Percentiles rank a stretch among this genome's conserved stretches.
These are phyloP conservation scores for Drosophila grimshawi DNA, from an alignment of 1,140 invertebrate genomes.

Conservation along the genomic window DNA sequence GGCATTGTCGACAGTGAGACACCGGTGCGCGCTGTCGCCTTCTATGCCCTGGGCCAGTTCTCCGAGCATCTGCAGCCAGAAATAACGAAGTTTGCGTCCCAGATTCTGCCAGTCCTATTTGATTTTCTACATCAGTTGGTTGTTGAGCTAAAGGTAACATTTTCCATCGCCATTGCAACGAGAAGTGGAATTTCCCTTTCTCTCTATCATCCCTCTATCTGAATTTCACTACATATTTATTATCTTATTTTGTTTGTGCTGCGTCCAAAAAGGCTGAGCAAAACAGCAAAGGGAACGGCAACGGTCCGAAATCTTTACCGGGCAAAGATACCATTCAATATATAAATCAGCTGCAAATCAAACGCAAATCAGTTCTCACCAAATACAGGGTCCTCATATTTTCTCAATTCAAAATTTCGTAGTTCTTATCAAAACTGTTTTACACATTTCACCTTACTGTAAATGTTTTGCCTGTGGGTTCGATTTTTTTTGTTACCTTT, in stretches of 20 bases:
- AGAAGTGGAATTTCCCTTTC: too few relatives aligned
- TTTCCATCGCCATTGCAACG: not conserved
- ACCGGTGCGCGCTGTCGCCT: slow-evolving; percentile 89
- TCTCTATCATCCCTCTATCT: not conserved
- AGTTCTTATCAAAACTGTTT: slow-evolving; percentile 13
- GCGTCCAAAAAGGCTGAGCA: slow-evolving; percentile 59
- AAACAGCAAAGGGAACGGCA: slow-evolving; percentile 37
- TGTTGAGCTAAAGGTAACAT: slow-evolving; percentile 84
- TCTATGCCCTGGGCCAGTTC: slow-evolving; percentile 93
- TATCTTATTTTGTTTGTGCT: slow-evolving; percentile 65
- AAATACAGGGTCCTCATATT: slow-evolving; percentile 69
- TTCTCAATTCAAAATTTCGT: slow-evolving; percentile 1
- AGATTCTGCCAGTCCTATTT: slow-evolving; percentile 91
- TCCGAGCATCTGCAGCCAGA: slow-evolving; percentile 91
- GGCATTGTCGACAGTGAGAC: slow-evolving; percentile 88
- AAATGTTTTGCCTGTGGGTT: slow-evolving; percentile 19
- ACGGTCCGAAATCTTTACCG: slow-evolving; percentile 43
- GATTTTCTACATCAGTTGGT: slow-evolving; percentile 88
- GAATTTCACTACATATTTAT: slow-evolving; percentile 31
- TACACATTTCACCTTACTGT: slow-evolving; percentile 38
- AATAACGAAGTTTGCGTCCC: slow-evolving; percentile 89
- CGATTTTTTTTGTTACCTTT: not conserved
- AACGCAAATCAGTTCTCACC: slow-evolving; percentile 73
- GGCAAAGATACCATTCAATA: slow-evolving; percentile 68
- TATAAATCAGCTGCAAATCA: slow-evolving; percentile 71